Conservation (phyloP, 2,888 invertebrate species). For the Stegana nigrithorax region DNA sequence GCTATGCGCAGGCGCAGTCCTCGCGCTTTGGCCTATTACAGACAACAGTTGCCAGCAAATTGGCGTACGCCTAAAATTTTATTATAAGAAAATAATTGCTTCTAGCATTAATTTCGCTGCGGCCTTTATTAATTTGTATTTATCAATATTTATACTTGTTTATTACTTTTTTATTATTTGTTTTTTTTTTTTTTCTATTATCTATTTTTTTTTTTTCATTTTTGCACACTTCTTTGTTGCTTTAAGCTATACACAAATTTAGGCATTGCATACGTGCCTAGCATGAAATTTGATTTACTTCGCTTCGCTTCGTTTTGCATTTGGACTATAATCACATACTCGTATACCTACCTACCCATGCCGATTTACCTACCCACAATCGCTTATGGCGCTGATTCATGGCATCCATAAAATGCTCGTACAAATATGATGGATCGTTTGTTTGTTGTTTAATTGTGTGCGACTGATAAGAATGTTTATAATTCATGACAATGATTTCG, state of each 20-base stretch:
- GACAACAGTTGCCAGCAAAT: constrained; percentile 16
- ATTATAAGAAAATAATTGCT: too few relatives aligned
- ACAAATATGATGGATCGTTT: constrained; percentile 13
- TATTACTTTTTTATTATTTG: neutral
- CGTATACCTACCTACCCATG: too few relatives aligned
- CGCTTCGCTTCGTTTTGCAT: too few relatives aligned
- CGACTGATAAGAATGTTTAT: neutral
- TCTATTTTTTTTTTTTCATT: neutral
- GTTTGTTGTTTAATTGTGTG: neutral
- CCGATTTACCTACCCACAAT: neutral
- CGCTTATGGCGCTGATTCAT: constrained; percentile 7
- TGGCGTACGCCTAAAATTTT: too few relatives aligned
- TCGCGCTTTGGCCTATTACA: too few relatives aligned
- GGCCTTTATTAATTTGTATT: too few relatives aligned
- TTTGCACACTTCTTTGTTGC: neutral
- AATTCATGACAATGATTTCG: neutral
- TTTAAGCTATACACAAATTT: constrained; percentile 1
- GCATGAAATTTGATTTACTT: too few relatives aligned
- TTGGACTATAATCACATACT: too few relatives aligned
- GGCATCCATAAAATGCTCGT: neutral
- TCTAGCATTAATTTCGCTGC: too few relatives aligned
- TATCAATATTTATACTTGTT: too few relatives aligned
- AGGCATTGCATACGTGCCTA: constrained; percentile 1
- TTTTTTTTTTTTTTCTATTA: neutral
- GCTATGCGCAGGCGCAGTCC: too few relatives aligned